Evolutionary conservation across 2,113 vertebrate species (phyloP).

Genomic region (Lophura nycthemera): DNA sequence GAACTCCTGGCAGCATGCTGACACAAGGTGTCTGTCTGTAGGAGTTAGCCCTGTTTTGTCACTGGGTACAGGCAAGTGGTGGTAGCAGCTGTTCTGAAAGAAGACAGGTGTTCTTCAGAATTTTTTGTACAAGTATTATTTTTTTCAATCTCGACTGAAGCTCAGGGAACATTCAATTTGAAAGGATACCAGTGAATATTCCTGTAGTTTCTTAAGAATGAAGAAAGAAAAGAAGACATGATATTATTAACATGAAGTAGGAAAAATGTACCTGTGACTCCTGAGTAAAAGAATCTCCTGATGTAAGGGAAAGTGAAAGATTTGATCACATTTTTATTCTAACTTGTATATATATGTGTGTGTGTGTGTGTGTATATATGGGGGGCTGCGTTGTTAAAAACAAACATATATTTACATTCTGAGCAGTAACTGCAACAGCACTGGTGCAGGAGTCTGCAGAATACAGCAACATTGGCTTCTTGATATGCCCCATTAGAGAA

Average conservation of each 20-base stretch:
- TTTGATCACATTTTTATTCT: neutral
- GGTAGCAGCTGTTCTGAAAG: neutral
- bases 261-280: neutral
- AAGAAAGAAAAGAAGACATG: neutral
- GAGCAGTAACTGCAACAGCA: neutral
- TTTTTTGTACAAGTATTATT: neutral
- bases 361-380: neutral
- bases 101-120: neutral
- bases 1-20: neutral
- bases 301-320: neutral
- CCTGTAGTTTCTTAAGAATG: neutral
- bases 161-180: neutral
- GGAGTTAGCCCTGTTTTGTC: neutral
- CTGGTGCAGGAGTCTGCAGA: neutral
- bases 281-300: neutral
- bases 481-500: neutral
- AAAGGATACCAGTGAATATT: neutral
- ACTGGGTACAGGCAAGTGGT: neutral
- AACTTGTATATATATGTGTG: neutral
- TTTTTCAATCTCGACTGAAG: neutral
- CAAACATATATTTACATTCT: neutral
- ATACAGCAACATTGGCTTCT: neutral
- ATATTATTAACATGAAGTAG: neutral
- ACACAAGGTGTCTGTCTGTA: neutral
- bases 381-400: neutral